Evolutionary conservation across 2,797 vertebrate species (phyloP).

Genomic region (Limnodromus scolopaceus): DNA sequence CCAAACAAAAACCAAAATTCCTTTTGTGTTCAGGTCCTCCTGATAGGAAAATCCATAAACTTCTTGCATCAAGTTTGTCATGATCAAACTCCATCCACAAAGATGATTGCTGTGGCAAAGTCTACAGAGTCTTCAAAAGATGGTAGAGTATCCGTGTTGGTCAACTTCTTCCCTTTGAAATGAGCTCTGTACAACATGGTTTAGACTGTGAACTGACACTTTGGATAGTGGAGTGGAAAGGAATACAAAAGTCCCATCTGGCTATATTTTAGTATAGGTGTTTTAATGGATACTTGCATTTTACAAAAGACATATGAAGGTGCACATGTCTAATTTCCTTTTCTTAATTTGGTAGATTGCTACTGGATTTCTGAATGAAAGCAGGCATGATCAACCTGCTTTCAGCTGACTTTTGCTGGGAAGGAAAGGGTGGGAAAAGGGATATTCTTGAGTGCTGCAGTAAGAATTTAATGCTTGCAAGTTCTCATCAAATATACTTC

Average conservation of each 20-base stretch:
- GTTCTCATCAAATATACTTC: background rate
- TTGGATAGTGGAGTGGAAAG: background rate
- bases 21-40: conserved; percentile 84
- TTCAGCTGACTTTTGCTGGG: background rate
- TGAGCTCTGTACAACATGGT: rapidly evolving
- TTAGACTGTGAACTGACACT: background rate
- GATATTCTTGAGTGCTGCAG: background rate
- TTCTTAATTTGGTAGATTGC: background rate
- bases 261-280: background rate
- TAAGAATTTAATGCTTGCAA: background rate
- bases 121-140: conserved; percentile 90
- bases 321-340: background rate
- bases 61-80: conserved; percentile 98
- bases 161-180: background rate
- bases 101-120: conserved; percentile 88
- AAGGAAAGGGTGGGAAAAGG: background rate
- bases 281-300: background rate
- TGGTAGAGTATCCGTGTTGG: conserved; percentile 76
- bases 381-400: background rate
- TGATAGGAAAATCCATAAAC: conserved; percentile 99
- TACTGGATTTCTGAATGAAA: background rate
- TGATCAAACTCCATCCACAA: conserved; percentile 90
- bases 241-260: background rate
- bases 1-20: background rate
- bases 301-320: background rate